These are phyloP conservation scores for Pristiophorus japonicus DNA, from an alignment of 2,113 vertebrate species.

Conservation along the genomic window DNA sequence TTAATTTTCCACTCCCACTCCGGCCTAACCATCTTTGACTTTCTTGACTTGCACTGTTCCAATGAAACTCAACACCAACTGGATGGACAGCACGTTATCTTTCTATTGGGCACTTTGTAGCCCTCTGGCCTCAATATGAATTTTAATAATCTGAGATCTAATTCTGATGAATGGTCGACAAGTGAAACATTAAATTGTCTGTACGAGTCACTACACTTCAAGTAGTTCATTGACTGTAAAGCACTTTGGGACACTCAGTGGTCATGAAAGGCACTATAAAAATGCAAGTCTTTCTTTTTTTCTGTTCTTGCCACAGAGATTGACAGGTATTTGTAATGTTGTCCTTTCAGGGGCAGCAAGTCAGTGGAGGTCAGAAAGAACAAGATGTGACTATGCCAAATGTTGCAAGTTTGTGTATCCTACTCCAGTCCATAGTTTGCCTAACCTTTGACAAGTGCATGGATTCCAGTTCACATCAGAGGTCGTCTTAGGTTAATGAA, in stretches of 20 bases:
- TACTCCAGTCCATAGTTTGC: neutral
- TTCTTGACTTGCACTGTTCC: neutral
- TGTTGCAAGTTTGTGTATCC: neutral
- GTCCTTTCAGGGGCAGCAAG: neutral
- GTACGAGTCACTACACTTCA: too few species aligned
- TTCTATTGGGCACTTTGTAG: neutral
- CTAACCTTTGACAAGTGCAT: neutral
- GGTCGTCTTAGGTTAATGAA: neutral
- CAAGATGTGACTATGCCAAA: neutral
- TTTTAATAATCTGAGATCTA: neutral
- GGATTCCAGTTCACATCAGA: neutral
- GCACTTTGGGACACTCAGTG: too few species aligned
- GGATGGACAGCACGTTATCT: neutral
- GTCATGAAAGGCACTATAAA: too few species aligned
- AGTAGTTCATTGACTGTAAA: too few species aligned
- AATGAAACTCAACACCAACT: neutral
- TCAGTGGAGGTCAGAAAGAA: neutral
- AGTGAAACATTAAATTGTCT: neutral
- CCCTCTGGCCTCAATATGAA: neutral
- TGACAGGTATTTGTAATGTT: neutral
- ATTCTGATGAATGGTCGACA: neutral
- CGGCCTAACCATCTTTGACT: neutral
- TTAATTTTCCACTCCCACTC: neutral
- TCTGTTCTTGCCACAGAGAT: neutral
- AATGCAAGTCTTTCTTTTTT: too few species aligned